Evolutionary conservation across 2,888 invertebrate genomes (phyloP).

Genomic region (Celastrina argiolus): DNA sequence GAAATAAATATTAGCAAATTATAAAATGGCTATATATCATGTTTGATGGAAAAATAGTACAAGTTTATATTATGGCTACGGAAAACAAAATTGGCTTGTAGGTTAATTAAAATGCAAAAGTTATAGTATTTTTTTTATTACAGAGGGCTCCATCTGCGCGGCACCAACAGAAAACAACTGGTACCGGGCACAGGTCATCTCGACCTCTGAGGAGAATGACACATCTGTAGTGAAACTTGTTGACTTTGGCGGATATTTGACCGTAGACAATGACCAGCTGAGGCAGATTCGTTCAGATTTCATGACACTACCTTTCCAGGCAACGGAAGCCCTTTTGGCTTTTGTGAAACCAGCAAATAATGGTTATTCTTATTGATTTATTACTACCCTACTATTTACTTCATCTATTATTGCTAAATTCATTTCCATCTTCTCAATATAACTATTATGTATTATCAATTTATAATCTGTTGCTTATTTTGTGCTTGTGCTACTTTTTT

Average conservation of each 20-base stretch:
- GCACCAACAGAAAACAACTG: constrained; percentile 90
- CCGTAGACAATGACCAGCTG: constrained; percentile 85
- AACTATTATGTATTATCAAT: not conserved
- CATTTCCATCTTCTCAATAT: not conserved
- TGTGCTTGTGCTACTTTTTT: not conserved
- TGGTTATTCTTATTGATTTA: constrained; percentile 52
- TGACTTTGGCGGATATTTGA: constrained; percentile 96
- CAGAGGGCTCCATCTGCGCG: constrained; percentile 92
- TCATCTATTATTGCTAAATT: constrained; percentile 13
- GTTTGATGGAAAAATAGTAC: no score
- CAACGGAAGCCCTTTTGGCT: constrained; percentile 95
- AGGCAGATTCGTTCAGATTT: constrained; percentile 96
- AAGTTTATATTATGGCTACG: no score
- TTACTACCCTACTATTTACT: not conserved
- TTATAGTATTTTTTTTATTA: constrained; percentile 38
- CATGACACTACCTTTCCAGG: constrained; percentile 97
- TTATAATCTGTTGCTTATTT: not conserved
- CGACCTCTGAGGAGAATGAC: constrained; percentile 82
- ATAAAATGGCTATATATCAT: no score
- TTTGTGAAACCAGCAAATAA: constrained; percentile 89
- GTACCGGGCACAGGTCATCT: constrained; percentile 91
- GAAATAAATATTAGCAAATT: no score
- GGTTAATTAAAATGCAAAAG: not conserved
- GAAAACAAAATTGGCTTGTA: no score
- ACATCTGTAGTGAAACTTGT: constrained; percentile 91